These are phyloP conservation scores for Pollenia amentaria DNA, from an alignment of 2,888 invertebrate species.

Conservation along the genomic window DNA sequence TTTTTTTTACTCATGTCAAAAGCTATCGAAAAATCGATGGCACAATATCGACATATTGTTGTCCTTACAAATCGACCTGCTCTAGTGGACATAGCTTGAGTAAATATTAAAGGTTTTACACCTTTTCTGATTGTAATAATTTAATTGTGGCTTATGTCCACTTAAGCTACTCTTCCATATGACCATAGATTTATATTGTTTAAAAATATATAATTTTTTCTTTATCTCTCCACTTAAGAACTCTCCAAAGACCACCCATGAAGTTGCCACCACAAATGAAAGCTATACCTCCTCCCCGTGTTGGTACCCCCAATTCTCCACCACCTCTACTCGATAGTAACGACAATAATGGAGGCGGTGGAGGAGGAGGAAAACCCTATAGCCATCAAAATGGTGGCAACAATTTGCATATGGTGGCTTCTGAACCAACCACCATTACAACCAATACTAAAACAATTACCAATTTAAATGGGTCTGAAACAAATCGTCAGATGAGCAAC, in stretches of 20 bases:
- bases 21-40: no score
- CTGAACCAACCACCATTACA: conserved; percentile 63
- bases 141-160: no score
- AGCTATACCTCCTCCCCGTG: conserved; percentile 84
- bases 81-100: no score
- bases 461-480: conserved; percentile 58
- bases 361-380: conserved; percentile 53
- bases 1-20: no score
- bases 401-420: conserved; percentile 52
- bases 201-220: not conserved
- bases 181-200: no score
- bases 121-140: no score
- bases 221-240: conserved; percentile 76
- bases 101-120: no score
- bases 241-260: conserved; percentile 84
- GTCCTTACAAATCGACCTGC: no score
- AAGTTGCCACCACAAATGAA: conserved; percentile 84
- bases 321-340: conserved; percentile 75
- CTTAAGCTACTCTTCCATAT: no score
- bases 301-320: conserved; percentile 82
- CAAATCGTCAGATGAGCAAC: conserved; percentile 75
- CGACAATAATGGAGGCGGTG: conserved; percentile 50
- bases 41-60: no score
- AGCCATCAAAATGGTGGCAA: conserved; percentile 74
- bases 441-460: conserved; percentile 62